phyloP scores from a whole-genome alignment of 2,888 invertebrate species.

The Selenia dentaria region DNA sequence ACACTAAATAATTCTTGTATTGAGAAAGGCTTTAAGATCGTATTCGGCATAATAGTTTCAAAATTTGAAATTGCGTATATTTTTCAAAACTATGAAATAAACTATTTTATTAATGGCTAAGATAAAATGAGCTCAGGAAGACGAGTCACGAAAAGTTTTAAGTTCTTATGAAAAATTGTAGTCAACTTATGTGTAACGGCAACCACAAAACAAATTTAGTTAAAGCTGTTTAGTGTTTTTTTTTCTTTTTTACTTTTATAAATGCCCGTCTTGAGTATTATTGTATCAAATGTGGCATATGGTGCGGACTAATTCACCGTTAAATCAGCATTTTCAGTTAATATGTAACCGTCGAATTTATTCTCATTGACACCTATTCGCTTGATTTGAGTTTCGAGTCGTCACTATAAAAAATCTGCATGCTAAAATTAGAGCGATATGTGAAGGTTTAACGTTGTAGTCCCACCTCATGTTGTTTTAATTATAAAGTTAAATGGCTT shows the following conservation, averaged over 20 bases:
- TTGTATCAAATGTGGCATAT: slow-evolving; percentile 1
- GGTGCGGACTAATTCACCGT: not conserved
- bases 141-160: not conserved
- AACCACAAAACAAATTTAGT: slow-evolving; percentile 25
- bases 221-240: slow-evolving; percentile 15
- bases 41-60: too few relatives aligned
- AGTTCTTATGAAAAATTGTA: slow-evolving; percentile 13
- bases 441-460: not conserved
- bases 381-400: too few relatives aligned
- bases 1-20: too few relatives aligned
- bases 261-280: slow-evolving; percentile 29
- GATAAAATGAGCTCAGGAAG: too few relatives aligned
- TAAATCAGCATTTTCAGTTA: not conserved
- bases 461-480: slow-evolving; percentile 7
- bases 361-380: too few relatives aligned
- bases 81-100: too few relatives aligned
- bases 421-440: too few relatives aligned
- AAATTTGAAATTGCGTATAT: too few relatives aligned
- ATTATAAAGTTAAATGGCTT: slow-evolving; percentile 25
- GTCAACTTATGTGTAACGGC: slow-evolving; percentile 7
- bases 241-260: slow-evolving; percentile 22
- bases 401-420: too few relatives aligned
- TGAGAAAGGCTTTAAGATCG: too few relatives aligned
- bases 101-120: too few relatives aligned
- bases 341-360: too few relatives aligned